Evolutionary conservation across 2,113 vertebrate genomes (phyloP).

Genomic region (Erinaceus europaeus): DNA sequence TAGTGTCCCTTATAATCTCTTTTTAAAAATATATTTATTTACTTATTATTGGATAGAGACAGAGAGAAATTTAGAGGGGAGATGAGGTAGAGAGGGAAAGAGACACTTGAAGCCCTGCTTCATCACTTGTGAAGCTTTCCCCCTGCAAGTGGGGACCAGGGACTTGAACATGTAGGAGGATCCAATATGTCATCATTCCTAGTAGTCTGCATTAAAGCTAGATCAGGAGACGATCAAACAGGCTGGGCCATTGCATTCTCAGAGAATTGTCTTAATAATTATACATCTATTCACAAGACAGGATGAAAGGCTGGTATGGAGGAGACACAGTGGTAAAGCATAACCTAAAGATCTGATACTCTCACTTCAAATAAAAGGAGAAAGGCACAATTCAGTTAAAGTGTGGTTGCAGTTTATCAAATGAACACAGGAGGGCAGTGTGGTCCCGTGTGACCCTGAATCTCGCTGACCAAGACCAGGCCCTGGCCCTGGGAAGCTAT

Average conservation of each 20-base stretch:
- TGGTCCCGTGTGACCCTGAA: background rate
- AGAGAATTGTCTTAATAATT: background rate
- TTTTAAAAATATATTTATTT: too few relatives aligned
- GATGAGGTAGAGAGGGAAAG: too few relatives aligned
- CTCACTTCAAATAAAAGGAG: background rate
- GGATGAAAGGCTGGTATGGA: background rate
- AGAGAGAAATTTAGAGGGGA: too few relatives aligned
- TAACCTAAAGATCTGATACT: background rate
- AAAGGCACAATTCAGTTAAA: background rate
- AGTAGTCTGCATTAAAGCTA: background rate
- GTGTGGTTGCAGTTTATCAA: background rate
- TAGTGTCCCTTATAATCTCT: too few relatives aligned
- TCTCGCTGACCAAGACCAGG: too few relatives aligned
- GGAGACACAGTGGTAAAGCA: background rate
- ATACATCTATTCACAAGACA: too few relatives aligned
- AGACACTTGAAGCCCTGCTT: too few relatives aligned
- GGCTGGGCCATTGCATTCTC: background rate
- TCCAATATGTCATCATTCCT: background rate
- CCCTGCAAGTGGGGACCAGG: too few relatives aligned
- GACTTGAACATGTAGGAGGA: too few relatives aligned
- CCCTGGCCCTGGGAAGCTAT: accelerated
- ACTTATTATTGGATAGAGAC: too few relatives aligned
- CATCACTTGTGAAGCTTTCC: too few relatives aligned
- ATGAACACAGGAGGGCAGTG: background rate
- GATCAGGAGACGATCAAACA: background rate